A percentile compares a stretch with the other conserved stretches of the same genome.
These are phyloP conservation scores for Campoplex nolae DNA, from an alignment of 2,888 invertebrate genomes.

Conservation along the genomic window DNA sequence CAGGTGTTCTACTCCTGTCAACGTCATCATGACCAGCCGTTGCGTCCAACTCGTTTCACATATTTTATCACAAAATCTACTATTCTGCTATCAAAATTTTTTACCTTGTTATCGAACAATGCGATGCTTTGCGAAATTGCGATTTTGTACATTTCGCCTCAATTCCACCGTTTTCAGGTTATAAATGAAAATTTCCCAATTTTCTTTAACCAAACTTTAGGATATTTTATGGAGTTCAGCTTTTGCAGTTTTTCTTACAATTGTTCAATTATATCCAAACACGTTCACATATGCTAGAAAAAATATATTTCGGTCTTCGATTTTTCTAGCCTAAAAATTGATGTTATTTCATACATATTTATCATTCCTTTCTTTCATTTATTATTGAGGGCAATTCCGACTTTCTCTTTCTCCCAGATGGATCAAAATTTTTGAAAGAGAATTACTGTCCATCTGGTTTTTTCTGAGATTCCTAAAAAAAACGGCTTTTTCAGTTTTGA, in stretches of 20 bases:
- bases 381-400: neutral
- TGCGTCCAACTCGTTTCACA: slow-evolving; percentile 51
- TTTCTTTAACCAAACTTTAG: neutral
- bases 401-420: slow-evolving; percentile 25
- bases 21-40: slow-evolving; percentile 76
- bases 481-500: neutral
- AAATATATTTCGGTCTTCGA: neutral
- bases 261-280: neutral
- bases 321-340: neutral
- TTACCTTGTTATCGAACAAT: neutral
- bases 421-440: slow-evolving; percentile 10
- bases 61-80: slow-evolving; percentile 45
- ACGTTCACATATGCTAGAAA: neutral
- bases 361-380: neutral
- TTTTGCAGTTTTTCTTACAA: neutral
- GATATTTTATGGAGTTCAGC: neutral
- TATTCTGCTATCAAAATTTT: neutral
- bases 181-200: slow-evolving; percentile 1
- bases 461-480: neutral
- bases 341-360: neutral
- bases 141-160: neutral
- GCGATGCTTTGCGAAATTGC: slow-evolving; percentile 8
- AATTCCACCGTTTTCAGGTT: slow-evolving; percentile 11
- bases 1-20: slow-evolving; percentile 78
- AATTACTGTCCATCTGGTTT: neutral